phyloP scores from a whole-genome alignment of 2,888 invertebrate genomes.

The Yponomeuta plumbellus region DNA sequence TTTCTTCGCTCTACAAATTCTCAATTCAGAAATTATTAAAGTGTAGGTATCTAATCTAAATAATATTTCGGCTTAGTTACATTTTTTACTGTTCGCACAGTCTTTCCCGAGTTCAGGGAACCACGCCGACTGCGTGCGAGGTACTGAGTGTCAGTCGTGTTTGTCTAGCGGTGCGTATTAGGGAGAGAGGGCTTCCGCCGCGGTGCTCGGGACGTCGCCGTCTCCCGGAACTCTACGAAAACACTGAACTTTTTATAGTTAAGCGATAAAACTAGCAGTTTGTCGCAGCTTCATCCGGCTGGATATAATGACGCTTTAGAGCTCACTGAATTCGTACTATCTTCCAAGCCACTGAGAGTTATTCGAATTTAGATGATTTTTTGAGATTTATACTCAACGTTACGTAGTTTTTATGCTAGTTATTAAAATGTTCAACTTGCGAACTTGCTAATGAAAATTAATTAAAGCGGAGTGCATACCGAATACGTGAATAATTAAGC shows the following conservation, averaged over 20 bases:
- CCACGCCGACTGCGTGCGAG: neutral
- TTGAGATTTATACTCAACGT: neutral
- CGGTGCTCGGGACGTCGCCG: neutral
- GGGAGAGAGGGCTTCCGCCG: neutral
- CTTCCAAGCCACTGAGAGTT: conserved; percentile 19
- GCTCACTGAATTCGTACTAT: conserved; percentile 28
- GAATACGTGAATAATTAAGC: neutral
- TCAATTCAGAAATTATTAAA: too few relatives aligned
- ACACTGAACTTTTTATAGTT: conserved; percentile 10
- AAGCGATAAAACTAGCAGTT: conserved; percentile 14
- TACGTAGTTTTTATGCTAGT: too few relatives aligned
- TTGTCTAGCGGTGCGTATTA: conserved; percentile 1
- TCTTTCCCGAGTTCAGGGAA: neutral
- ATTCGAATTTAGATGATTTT: conserved; percentile 11
- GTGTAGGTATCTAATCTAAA: too few relatives aligned
- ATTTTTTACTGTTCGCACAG: neutral
- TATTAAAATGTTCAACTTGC: too few relatives aligned
- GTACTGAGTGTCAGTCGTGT: neutral
- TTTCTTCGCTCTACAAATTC: too few relatives aligned
- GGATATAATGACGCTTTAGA: conserved; percentile 16
- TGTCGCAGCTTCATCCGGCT: conserved; percentile 13
- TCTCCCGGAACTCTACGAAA: conserved; percentile 2
- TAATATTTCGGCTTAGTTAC: too few relatives aligned
- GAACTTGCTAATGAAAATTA: neutral
- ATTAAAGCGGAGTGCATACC: neutral